Evolutionary conservation across 2,113 vertebrate species (phyloP), one percentile per base, ranked within the genome.

Genomic region (Porphyrio hochstetteri): DNA sequence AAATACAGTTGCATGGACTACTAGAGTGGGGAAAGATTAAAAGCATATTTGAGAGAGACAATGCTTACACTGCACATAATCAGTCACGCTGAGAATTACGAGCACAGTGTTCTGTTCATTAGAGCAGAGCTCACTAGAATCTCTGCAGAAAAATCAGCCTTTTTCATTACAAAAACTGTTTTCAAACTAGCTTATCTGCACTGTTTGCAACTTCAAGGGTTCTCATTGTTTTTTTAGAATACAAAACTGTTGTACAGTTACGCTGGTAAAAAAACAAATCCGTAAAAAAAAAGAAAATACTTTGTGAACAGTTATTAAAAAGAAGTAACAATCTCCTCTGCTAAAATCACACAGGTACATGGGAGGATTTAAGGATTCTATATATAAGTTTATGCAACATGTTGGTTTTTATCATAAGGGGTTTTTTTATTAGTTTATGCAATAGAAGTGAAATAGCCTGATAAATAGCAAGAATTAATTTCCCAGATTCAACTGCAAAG

Each of bases 281-380:
- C 25, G 8, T 4, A 25, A 4, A 27, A 31, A 20, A 17, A 17
- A 13, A 3, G 0, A 2, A 16, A 50, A 11, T 2, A 42, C 7
- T 55, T 72, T 79, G 27, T 15, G 11, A 55, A 16, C 5, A 27
- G 5, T 17, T 50, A 18, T 5, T 76, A 50, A n/a, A 92, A 81
- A 53, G 29, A 77, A 53, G 5, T 17, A 42, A 38, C 11, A 19
- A 2, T 44, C 3, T 28, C 33, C 15, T 72, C 72, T 82, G 38
- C 44, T 38, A 8, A 72, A 72, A 2, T 63, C 36, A n/a, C 31
- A 74, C 5, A 19, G 14, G 7, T 4, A 59, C 8, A 46, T 13
- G 52, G 35, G 15, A 86, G 24, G 8, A 12, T 80, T 88, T 24
- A 68, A 44, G 60, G 24, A 76, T 9, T 36, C 14, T 64, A 1